Base-by-base conservation (phyloP, 2,113 vertebrate species). In the Grus americana region DNA sequence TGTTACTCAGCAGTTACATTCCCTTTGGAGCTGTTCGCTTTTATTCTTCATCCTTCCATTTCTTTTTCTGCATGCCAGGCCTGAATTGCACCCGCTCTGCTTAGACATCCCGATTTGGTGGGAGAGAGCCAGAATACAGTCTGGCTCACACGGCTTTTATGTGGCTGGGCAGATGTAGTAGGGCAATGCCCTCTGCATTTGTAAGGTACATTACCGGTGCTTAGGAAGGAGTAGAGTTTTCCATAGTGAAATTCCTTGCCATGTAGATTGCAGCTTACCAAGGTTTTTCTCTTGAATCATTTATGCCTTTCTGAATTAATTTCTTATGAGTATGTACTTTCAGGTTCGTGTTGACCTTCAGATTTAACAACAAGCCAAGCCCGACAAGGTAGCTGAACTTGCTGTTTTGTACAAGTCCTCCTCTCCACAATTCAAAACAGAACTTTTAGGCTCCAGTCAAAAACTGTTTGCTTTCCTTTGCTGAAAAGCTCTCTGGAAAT, bases 281-380 rank as follows among this genome's bases (percentile, higher is more conserved):
- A 38, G 46, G 27, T 47, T 79, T 91, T 94, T 68, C 34, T 93
- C 27, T 81, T 97, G 70, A 96, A 96, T 97, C 62, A 92, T 95
- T 97, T 93, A 95, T 97, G 73, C 44, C 46, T 76, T 81, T 96
- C 42, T 79, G 86, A 96, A 89, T 95, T 75, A 93, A 95, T 95
- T 93, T 97, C 95, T 96, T 76, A 90, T 92, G 91, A 96, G 80
- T 46, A 20, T 94, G 57, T 85, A 46, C 80, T 96, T 96, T 87
- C 5, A 11, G 73, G 19, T 92, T 87, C 80, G 11, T 34, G 54
- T 79, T 0, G 32, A 91, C 94, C 88, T 95, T 91, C 80, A 91
- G 74, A 72, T 94, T 86, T 68, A 68, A 42, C 49, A 82, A 71
- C 16, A 61, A 62, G 76, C 34, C 34, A 54, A 87, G 49, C 67